Conservation (phyloP, 2,113 vertebrate species). For the Pollimyrus isidori region DNA sequence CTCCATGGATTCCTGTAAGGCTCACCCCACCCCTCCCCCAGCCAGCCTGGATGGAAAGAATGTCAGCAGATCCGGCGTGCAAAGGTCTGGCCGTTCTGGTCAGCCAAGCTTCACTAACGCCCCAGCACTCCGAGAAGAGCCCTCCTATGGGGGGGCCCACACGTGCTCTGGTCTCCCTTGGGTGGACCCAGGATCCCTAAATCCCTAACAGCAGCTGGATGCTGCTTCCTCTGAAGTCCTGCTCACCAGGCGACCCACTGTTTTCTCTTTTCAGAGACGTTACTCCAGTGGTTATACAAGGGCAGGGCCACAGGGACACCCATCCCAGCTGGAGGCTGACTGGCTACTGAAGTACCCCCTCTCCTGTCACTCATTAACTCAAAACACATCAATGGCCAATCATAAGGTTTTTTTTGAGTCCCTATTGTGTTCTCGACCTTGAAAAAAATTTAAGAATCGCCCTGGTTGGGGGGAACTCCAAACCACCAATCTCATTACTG, state of each 20-base stretch:
- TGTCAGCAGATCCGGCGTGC: not conserved
- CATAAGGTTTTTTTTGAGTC: not conserved
- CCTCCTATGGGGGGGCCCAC: not conserved
- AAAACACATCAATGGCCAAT: not conserved
- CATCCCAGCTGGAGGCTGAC: not conserved
- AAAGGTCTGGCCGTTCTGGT: not conserved
- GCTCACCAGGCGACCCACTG: not conserved
- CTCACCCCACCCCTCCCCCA: not conserved
- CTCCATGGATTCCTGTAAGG: not conserved
- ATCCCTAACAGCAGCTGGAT: not conserved
- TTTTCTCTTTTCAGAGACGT: not conserved
- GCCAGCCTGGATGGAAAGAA: not conserved
- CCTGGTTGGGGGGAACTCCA: not conserved
- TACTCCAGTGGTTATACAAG: not conserved
- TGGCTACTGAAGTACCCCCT: not conserved
- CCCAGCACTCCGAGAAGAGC: not conserved
- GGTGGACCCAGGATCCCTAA: not conserved
- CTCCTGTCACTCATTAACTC: not conserved
- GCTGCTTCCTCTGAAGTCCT: not conserved
- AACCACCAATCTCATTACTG: not conserved
- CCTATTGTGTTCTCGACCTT: not conserved
- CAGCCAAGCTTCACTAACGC: slow-evolving; percentile 3
- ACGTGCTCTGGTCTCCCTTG: not conserved
- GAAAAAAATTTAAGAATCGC: not conserved
- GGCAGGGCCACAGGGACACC: not conserved